phyloP scores from a whole-genome alignment of 2,797 vertebrate genomes.

The Scomberomorus guttatus region DNA sequence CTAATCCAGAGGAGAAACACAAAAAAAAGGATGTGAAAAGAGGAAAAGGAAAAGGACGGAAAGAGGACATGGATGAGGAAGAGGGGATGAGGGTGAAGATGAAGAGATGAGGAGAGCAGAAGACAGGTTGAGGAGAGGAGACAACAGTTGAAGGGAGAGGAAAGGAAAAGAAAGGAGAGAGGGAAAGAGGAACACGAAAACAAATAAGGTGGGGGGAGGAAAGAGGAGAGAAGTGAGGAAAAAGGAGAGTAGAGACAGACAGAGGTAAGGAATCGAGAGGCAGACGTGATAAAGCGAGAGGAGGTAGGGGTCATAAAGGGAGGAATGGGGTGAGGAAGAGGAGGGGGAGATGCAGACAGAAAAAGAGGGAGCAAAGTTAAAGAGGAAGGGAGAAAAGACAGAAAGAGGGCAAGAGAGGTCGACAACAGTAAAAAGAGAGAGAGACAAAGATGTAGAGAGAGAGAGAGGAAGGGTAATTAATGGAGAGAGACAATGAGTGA shows the following conservation, averaged over 20 bases:
- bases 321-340: neutral
- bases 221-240: too few relatives aligned
- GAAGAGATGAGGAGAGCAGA: neutral
- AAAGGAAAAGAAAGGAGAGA: too few relatives aligned
- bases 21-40: too few relatives aligned
- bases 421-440: conserved; percentile 13
- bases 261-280: neutral
- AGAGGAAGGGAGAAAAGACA: neutral
- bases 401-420: conserved; percentile 11
- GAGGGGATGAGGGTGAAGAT: too few relatives aligned
- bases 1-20: too few relatives aligned
- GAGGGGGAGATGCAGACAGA: neutral
- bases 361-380: neutral
- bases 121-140: too few relatives aligned
- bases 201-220: neutral
- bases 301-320: neutral
- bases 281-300: neutral
- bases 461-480: conserved; percentile 47
- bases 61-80: neutral
- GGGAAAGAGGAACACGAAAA: too few relatives aligned
- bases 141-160: too few relatives aligned
- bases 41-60: neutral
- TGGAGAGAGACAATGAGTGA: conserved; percentile 48
- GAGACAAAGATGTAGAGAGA: conserved; percentile 21
- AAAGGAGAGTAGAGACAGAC: neutral